A percentile compares a stretch with the other conserved stretches of the same genome.
Conservation (phyloP, 2,888 invertebrate species). For the Drosophila niveifrons region DNA sequence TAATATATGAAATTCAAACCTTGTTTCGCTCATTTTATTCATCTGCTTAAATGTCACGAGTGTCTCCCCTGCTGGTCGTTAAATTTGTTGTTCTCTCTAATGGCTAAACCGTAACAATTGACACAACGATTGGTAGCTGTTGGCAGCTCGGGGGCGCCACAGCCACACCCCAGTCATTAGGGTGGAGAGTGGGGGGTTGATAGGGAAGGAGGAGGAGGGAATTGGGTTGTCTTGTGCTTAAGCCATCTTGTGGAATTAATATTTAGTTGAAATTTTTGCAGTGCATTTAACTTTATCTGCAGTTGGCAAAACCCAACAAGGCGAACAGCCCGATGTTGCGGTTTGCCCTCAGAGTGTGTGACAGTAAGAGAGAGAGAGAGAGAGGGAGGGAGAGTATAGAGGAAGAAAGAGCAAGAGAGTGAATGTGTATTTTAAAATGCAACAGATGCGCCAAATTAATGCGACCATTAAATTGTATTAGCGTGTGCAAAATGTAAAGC, state of each 20-base stretch:
- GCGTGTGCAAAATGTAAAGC: slow-evolving; percentile 75
- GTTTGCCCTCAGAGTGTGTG: slow-evolving; percentile 41
- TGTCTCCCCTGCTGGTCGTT: background rate
- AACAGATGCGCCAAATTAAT: slow-evolving; percentile 81
- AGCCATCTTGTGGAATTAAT: slow-evolving; percentile 65
- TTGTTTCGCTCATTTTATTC: background rate
- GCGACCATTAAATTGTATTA: slow-evolving; percentile 81
- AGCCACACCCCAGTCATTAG: slow-evolving; percentile 60
- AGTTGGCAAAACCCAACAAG: slow-evolving; percentile 57
- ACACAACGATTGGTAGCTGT: slow-evolving; percentile 44
- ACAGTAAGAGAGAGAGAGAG: background rate
- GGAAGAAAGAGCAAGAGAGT: slow-evolving; percentile 4
- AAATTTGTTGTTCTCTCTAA: background rate
- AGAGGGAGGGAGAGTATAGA: background rate
- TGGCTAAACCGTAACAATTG: slow-evolving; percentile 43
- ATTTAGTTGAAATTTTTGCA: slow-evolving; percentile 68
- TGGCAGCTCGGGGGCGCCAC: slow-evolving; percentile 12
- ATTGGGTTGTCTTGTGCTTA: slow-evolving; percentile 20
- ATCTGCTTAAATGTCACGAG: background rate
- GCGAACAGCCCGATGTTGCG: slow-evolving; percentile 48
- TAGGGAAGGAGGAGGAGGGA: too few species aligned
- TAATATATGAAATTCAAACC: background rate
- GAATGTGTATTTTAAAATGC: slow-evolving; percentile 74
- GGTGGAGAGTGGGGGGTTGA: background rate
- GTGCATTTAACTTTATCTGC: slow-evolving; percentile 73